Evolutionary conservation across 2,888 invertebrate species (phyloP).

Genomic region (Schizaphis graminum): DNA sequence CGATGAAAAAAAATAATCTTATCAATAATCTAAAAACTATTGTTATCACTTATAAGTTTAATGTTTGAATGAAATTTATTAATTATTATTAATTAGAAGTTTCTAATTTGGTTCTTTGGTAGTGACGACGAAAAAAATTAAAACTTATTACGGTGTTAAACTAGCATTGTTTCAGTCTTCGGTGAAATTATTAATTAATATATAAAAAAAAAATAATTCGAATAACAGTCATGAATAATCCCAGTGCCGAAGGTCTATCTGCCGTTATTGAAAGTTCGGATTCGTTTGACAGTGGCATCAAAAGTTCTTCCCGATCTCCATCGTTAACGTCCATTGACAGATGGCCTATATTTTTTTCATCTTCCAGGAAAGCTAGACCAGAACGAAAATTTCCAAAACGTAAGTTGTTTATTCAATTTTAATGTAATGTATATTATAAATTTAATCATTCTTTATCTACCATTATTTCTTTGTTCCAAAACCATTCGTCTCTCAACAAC

Average conservation of each 20-base stretch:
- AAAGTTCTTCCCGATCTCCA: slow-evolving; percentile 66
- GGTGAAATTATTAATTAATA: background rate
- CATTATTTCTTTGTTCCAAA: background rate
- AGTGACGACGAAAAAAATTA: background rate
- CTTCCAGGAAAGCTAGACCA: slow-evolving; percentile 60
- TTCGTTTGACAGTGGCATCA: slow-evolving; percentile 65
- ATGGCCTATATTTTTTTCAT: slow-evolving; percentile 67
- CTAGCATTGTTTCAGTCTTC: background rate
- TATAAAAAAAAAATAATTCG: background rate
- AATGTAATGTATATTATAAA: background rate
- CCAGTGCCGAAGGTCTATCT: slow-evolving; percentile 46
- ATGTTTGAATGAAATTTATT: background rate
- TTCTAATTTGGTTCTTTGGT: background rate
- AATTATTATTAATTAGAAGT: background rate
- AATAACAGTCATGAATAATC: slow-evolving; percentile 26
- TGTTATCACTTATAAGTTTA: background rate
- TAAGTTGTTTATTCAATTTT: slow-evolving; percentile 45
- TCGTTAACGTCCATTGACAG: slow-evolving; percentile 66
- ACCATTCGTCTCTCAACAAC: slow-evolving; percentile 36
- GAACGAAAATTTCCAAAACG: slow-evolving; percentile 65
- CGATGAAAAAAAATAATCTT: background rate
- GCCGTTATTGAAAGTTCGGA: slow-evolving; percentile 64
- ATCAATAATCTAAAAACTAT: background rate
- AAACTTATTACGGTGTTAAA: background rate
- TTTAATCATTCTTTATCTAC: background rate